Evolutionary conservation across 2,113 vertebrate species (phyloP), one percentile per base, ranked within the genome.

Genomic region (Spheniscus mendiculus): DNA sequence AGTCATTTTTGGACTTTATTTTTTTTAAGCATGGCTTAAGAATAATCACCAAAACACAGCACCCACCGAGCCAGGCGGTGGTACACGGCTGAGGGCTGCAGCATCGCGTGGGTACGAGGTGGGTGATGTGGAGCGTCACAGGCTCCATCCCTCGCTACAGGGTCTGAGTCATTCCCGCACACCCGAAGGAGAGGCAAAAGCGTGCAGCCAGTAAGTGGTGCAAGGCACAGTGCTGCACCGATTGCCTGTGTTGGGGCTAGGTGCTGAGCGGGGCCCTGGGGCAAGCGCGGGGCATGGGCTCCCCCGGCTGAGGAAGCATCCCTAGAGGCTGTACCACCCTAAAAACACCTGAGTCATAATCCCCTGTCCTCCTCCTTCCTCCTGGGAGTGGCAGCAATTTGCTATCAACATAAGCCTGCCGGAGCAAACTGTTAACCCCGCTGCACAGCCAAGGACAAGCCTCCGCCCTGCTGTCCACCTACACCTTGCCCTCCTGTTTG

Each of bases 301-400:
- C 20, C 32, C 34, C 15, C 2, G 0, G 63, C 74, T 69, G 23
- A 90, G 82, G 61, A 93, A 94, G 85, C 69, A 85, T 73, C 91
- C 93, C 96, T 71, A 79, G 53, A 96, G 94, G 91, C 91, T 85
- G 74, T 88, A 95, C 82, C 71, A 87, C 29, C 76, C 89, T 88
- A 77, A 90, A 93, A 92, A 73, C 87, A 78, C 71, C 71, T 97
- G 96, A 97, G 95, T 97, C 97, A 97, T 97, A 96, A 96, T 96
- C 89, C 67, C 55, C 52, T 89, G 90, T 92, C 92, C 95, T 96
- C 87, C 94, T 88, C 91, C 95, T 95, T 91, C 82, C 78, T 96
- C 67, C 87, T 95, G 96, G 96, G 96, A 93, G 97, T 94, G 97
- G 94, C 91, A 95, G 87, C 52, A 91, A 93, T 88, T 96, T 94